phyloP scores from a whole-genome alignment of 2,113 vertebrate genomes.

The Nycticorax nycticorax region DNA sequence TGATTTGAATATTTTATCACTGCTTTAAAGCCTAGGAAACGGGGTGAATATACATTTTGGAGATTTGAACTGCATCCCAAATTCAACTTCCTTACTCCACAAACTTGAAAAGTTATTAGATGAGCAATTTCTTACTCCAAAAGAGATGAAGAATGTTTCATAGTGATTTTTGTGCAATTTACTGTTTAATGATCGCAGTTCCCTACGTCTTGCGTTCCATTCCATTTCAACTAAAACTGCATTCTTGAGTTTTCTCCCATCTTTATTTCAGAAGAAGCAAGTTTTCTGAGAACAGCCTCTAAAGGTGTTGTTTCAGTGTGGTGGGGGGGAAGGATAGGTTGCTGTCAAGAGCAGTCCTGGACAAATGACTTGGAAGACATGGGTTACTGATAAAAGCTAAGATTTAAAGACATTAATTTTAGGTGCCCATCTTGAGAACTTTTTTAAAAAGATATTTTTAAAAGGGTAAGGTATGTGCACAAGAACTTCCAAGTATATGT shows the following conservation, averaged over 20 bases:
- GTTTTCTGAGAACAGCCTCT: conserved; percentile 45
- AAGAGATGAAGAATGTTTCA: not conserved
- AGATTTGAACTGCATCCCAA: not conserved
- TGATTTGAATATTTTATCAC: not conserved
- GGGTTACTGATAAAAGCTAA: conserved; percentile 24
- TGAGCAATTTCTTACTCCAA: not conserved
- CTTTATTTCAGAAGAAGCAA: conserved; percentile 60
- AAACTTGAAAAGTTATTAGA: not conserved
- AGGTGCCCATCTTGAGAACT: not conserved
- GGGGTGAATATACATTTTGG: not conserved
- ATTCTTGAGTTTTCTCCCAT: conserved; percentile 54
- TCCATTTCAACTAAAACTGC: not conserved
- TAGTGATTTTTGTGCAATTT: not conserved
- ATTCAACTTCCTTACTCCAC: not conserved
- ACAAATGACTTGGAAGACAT: conserved; percentile 27
- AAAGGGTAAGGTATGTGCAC: conserved; percentile 13
- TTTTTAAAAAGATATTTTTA: not conserved
- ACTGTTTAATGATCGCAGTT: not conserved
- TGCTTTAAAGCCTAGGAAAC: not conserved
- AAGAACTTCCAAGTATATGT: not conserved
- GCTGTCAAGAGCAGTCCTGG: conserved; percentile 30
- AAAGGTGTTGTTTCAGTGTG: conserved; percentile 44
- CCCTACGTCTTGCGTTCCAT: not conserved
- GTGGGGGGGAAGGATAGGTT: conserved; percentile 27
- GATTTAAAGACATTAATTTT: not conserved